Conservation (phyloP, 2,797 vertebrate species). For the Phrynocephalus forsythii region DNA sequence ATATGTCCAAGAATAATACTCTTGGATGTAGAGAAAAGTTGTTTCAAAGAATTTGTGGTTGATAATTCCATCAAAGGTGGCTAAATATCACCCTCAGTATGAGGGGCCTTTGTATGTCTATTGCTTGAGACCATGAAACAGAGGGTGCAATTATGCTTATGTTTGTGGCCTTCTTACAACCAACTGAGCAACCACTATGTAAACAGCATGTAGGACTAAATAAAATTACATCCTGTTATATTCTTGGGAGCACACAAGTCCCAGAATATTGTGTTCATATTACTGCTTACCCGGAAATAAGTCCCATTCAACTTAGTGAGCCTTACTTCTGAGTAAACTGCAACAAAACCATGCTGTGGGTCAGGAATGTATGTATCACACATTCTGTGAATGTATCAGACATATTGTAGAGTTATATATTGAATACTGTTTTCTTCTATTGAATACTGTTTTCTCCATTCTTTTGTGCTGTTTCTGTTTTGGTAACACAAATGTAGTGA, state of each 20-base stretch:
- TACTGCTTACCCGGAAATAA: not conserved
- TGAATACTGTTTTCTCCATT: not conserved
- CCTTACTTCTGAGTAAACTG: not conserved
- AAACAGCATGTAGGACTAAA: too few species aligned
- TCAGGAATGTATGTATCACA: not conserved
- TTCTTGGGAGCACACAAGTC: not conserved
- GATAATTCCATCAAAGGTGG: too few species aligned
- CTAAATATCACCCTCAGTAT: too few species aligned
- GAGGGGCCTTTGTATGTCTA: too few species aligned
- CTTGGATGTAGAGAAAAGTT: too few species aligned
- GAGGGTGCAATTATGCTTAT: too few species aligned
- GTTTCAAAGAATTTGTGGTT: not conserved
- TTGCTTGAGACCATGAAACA: too few species aligned
- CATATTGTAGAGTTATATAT: not conserved
- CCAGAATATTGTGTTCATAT: not conserved
- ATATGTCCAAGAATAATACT: not conserved
- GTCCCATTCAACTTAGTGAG: not conserved
- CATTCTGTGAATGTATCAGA: not conserved
- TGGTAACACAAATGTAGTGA: not conserved
- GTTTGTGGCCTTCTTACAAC: too few species aligned
- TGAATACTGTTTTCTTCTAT: not conserved
- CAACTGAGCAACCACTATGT: too few species aligned
- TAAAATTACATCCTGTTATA: too few species aligned
- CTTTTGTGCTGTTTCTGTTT: not conserved
- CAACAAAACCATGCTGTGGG: too few species aligned